Conservation (phyloP, 35 echinoderm and acorn worm species). For the Anneissia japonica region DNA sequence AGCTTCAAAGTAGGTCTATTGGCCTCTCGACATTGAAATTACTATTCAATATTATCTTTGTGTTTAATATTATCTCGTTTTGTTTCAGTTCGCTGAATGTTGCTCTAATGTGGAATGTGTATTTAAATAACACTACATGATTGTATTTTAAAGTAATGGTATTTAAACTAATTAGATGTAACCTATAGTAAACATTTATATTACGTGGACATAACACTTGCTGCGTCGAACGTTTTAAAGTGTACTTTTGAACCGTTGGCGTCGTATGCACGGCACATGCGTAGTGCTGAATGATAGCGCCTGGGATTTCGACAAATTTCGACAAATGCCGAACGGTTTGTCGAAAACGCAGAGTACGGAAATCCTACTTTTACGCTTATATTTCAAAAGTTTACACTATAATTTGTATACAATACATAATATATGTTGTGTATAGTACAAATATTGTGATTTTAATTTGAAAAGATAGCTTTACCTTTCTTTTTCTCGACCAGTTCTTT, state of each 20-base stretch:
- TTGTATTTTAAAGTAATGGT: too few relatives aligned
- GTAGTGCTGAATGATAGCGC: neutral
- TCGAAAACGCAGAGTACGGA: neutral
- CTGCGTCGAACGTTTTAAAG: neutral
- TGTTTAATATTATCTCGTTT: too few relatives aligned
- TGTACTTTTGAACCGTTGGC: neutral
- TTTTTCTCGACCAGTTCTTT: constrained; percentile 76
- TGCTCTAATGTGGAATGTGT: too few relatives aligned
- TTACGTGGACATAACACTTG: too few relatives aligned
- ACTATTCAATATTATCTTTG: too few relatives aligned
- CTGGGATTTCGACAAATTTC: neutral
- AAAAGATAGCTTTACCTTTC: constrained; percentile 63
- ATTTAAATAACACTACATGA: too few relatives aligned
- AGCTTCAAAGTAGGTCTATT: too few relatives aligned
- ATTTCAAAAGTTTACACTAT: neutral
- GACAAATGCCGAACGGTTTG: neutral
- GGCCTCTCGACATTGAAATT: too few relatives aligned
- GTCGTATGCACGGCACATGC: neutral
- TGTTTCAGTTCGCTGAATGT: too few relatives aligned
- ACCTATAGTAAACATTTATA: too few relatives aligned
- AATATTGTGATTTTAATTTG: neutral
- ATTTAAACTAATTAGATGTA: too few relatives aligned
- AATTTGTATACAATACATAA: neutral
- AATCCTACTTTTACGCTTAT: neutral
- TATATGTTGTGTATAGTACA: neutral